phyloP scores from a whole-genome alignment of 2,113 vertebrate species.

The Crotalus horridus region DNA sequence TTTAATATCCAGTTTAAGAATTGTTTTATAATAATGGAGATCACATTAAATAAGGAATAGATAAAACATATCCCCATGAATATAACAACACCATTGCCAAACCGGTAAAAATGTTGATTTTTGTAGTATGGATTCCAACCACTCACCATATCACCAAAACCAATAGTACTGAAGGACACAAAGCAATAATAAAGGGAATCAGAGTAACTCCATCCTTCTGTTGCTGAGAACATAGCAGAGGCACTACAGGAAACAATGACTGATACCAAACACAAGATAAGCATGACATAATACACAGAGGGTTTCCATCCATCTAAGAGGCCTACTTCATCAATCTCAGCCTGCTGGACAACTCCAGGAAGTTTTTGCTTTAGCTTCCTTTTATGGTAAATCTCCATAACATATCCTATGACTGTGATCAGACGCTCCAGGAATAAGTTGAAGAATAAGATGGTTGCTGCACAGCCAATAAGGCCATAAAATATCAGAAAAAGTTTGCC shows the following conservation, averaged over 20 bases:
- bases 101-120: slow-evolving; percentile 79
- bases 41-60: slow-evolving; percentile 97
- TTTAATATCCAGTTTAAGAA: slow-evolving; percentile 93
- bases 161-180: slow-evolving; percentile 96
- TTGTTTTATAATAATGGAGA: slow-evolving; percentile 96
- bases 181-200: slow-evolving; percentile 98
- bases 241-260: slow-evolving; percentile 90
- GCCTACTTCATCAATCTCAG: slow-evolving; percentile 48
- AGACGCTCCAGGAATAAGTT: slow-evolving; percentile 96
- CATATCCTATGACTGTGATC: slow-evolving; percentile 85
- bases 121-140: slow-evolving; percentile 85
- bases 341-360: slow-evolving; percentile 59
- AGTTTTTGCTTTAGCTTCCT: slow-evolving; percentile 77
- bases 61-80: slow-evolving; percentile 95
- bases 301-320: slow-evolving; percentile 88
- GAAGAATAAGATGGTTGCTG: slow-evolving; percentile 94
- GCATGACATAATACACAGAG: slow-evolving; percentile 94
- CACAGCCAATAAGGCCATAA: slow-evolving; percentile 91
- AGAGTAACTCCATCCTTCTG: slow-evolving; percentile 93
- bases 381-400: slow-evolving; percentile 84
- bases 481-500: slow-evolving; percentile 97
- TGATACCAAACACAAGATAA: slow-evolving; percentile 88
- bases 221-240: slow-evolving; percentile 86
- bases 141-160: slow-evolving; percentile 96
- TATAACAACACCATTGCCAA: slow-evolving; percentile 93